Base-by-base conservation (phyloP, 2,888 invertebrate species). In the Carcina quercana region DNA sequence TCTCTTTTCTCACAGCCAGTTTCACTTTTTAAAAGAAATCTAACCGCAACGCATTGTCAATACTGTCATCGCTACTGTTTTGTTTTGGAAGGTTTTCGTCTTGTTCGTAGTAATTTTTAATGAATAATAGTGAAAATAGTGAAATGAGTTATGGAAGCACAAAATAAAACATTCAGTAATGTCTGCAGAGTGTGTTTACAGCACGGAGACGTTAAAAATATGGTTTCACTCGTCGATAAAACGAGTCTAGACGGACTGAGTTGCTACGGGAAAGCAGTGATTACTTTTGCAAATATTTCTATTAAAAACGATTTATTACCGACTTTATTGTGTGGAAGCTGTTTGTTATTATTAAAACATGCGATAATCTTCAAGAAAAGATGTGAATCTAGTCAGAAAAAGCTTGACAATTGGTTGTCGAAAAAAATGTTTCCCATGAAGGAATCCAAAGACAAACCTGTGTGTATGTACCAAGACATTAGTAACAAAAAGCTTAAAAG, bases 171-270 rank as follows among this genome's bases (percentile, higher is more conserved):
- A 2, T 75, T 55, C 28, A 58, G 66, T 39, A 56, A 50, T 15
- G 60, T 78, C 28, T 82, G 80, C 39, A 60, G 80, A 10, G 34
- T 78, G 27, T 82, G 80, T 50, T 58, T 80, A 41, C 51, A 54
- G 25, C 52, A 50, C 22, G 49, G 40, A 15, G 56, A 52, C 15
- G 37, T 20, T 14, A 51, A 63, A 29, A 62, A 57, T 27, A 71
- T 70, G 66, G 59, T 70, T 12, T 47, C 56, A 42, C 57, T 82
- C 39, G 46, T 53, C 38, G 67, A 78, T 45, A 50, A 57, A 39
- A 46, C 52, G 1, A 51, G 37, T 11, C 44, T 45, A 29, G 58
- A 66, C 3, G 62, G 61, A 4, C 41, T 75, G 0, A 76, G 64
- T 55, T 50, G 50, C 29, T 74, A 62, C 24, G 76, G 74, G 2